Evolutionary conservation across 2,113 vertebrate genomes (phyloP), one percentile per base, ranked within the genome.

Genomic region (Panthera leo): DNA sequence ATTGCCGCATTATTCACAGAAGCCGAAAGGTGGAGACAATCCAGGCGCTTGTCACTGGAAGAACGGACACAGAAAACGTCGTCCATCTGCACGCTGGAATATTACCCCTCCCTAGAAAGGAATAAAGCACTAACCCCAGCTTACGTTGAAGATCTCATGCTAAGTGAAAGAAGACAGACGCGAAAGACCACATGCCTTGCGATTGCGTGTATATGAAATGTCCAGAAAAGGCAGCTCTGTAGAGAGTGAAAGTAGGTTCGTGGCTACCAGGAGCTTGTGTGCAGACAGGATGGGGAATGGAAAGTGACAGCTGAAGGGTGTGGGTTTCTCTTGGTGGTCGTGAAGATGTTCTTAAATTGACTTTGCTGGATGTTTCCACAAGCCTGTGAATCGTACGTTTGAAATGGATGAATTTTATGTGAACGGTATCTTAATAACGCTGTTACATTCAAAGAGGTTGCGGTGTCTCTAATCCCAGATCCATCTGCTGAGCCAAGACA

Each of bases 61-160:
- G 23, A 25, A 11, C 11, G 45, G 82, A 9, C 27, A 18, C 12
- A 5, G 9, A 3, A 36, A 15, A 53, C 1, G 3, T 25, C 15
- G 12, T 29, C 3, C 31, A 0, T 8, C 15, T 18, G 4, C 36
- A 0, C 58, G 2, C 0, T 3, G 36, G 34, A 7, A 25, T 16
- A 2, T 31, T 15, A 42, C 2, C 13, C 36, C 11, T 8, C 65
- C 16, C 0, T n/a, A 14, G 31, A 71, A 27, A 25, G 48, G 25
- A 51, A 7, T 1, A 34, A 29, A 16, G 19, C 29, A 0, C 15
- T 16, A 2, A 16, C 10, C 6, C 0, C 0, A 12, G 36, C 8
- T 5, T 6, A 3, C n/a, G 58, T 16, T 1, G 3, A 25, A 61
- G 53, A 19, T 13, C 0, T 80, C 2, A 14, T 10, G 27, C 55